Evolutionary conservation across 2,797 vertebrate genomes (phyloP).

Genomic region (Gadopsis bispinosus): DNA sequence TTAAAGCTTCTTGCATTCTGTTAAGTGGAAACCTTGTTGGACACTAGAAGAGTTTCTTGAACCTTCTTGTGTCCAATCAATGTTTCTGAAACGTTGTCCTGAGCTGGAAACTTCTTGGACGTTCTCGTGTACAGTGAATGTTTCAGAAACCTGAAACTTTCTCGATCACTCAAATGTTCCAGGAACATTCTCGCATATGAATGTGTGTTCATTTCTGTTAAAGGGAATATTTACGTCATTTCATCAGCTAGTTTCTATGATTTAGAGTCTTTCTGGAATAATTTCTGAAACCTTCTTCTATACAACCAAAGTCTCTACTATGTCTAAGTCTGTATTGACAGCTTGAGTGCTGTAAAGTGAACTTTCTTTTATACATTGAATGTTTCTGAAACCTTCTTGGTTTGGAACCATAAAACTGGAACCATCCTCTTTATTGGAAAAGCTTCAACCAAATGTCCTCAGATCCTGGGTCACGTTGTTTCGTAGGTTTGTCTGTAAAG

Average conservation of each 20-base stretch:
- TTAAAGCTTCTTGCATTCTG: background rate
- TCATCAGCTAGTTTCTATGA: background rate
- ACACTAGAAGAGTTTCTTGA: background rate
- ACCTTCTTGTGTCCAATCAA: constrained; percentile 6
- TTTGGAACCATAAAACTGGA: no score
- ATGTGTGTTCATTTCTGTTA: background rate
- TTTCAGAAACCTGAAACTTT: background rate
- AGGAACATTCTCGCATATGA: background rate
- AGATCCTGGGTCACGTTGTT: background rate
- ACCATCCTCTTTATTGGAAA: background rate
- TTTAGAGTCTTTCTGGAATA: no score
- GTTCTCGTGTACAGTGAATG: background rate
- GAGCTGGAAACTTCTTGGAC: background rate
- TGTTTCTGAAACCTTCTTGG: background rate
- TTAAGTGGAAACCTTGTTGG: constrained; percentile 18
- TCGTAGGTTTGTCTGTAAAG: background rate
- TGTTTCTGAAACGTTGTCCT: constrained; percentile 3
- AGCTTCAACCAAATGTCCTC: background rate
- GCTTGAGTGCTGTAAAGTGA: background rate
- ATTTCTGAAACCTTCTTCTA: background rate
- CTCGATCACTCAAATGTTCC: background rate
- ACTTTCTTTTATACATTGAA: background rate
- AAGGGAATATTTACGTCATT: background rate
- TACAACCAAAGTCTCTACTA: background rate
- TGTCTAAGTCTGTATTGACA: background rate